Evolutionary conservation across 2,888 invertebrate species (phyloP).

Genomic region (Torymus texanus): DNA sequence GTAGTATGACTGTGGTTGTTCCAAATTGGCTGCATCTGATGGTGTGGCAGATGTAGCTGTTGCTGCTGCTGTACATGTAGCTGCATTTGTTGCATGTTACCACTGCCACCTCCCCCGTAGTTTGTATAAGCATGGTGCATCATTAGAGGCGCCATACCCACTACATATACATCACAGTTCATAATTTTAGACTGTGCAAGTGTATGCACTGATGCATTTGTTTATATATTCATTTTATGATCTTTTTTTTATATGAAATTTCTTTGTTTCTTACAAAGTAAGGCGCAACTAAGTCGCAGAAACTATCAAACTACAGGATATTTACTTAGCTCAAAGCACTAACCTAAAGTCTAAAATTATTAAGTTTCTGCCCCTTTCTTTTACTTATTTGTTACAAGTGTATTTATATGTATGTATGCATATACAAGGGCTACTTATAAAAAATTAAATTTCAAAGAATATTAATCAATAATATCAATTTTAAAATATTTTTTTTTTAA

Average conservation of each 20-base stretch:
- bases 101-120: slow-evolving; percentile 79
- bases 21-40: slow-evolving; percentile 76
- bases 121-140: slow-evolving; percentile 79
- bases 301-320: slow-evolving; percentile 58
- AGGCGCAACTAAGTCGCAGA: slow-evolving; percentile 66
- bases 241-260: slow-evolving; percentile 41
- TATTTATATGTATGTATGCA: slow-evolving; percentile 15
- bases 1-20: slow-evolving; percentile 73
- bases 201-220: slow-evolving; percentile 38
- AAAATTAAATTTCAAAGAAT: slow-evolving; percentile 8
- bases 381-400: slow-evolving; percentile 14
- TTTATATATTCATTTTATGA: slow-evolving; percentile 36
- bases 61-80: slow-evolving; percentile 76
- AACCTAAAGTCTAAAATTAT: slow-evolving; percentile 35
- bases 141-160: slow-evolving; percentile 76
- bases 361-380: slow-evolving; percentile 39
- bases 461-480: no score
- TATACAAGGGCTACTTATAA: slow-evolving; percentile 12
- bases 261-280: slow-evolving; percentile 58
- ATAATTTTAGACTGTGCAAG: slow-evolving; percentile 67
- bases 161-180: slow-evolving; percentile 70
- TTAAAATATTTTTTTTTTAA: no score
- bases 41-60: slow-evolving; percentile 71
- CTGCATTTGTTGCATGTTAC: slow-evolving; percentile 77
- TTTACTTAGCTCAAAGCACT: slow-evolving; percentile 46